A percentile compares a stretch with the other conserved stretches of the same genome.
These are phyloP conservation scores for Proteles cristata DNA, from an alignment of 2,113 vertebrate species.

Conservation along the genomic window DNA sequence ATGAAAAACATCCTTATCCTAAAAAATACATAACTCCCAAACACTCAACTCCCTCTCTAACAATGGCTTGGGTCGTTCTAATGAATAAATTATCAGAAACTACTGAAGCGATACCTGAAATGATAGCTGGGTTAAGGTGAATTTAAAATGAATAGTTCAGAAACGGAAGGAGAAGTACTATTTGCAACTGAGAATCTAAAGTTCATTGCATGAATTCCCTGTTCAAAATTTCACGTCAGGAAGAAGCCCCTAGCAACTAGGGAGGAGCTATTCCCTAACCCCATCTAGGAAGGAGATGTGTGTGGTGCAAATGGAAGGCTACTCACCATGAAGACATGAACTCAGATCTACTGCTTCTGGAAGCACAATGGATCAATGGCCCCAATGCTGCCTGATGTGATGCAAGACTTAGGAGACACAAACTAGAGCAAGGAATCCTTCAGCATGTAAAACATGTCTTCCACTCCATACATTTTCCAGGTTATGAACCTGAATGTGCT, in stretches of 20 bases:
- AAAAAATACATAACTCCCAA: background rate
- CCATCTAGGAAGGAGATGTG: background rate
- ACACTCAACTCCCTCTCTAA: background rate
- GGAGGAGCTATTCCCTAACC: background rate
- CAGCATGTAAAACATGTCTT: background rate
- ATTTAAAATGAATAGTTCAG: too few relatives aligned
- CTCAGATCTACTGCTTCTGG: background rate
- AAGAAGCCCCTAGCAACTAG: background rate
- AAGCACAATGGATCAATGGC: fast-evolving
- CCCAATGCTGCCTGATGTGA: background rate
- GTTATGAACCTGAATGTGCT: background rate
- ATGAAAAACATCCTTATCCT: background rate
- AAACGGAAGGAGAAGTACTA: fast-evolving
- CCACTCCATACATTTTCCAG: background rate
- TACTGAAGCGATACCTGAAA: background rate
- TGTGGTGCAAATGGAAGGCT: background rate
- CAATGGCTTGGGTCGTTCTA: background rate
- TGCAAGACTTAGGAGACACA: background rate
- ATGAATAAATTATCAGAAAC: background rate
- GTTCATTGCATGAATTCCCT: background rate
- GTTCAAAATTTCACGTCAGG: background rate
- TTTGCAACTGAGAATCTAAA: background rate
- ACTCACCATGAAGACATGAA: background rate
- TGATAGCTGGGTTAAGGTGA: background rate
- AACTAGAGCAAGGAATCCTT: background rate